Percentiles rank a stretch among this genome's conserved stretches.
Evolutionary conservation across 2,888 invertebrate genomes (phyloP).

Genomic region (Habrosyne pyritoides): DNA sequence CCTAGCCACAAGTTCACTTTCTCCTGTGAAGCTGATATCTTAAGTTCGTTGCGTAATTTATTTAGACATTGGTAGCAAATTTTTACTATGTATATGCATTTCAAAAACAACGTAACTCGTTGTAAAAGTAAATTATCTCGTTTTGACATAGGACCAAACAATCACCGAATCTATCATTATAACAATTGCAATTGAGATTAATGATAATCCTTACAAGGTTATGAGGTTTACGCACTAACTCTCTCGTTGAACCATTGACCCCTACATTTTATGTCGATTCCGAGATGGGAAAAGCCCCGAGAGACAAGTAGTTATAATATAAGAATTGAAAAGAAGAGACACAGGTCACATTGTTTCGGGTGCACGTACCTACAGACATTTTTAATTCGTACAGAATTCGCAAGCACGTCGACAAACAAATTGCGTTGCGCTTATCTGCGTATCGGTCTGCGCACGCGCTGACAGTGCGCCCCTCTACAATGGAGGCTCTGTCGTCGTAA

Average conservation of each 20-base stretch:
- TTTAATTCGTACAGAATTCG: not conserved
- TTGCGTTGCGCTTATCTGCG: conserved; percentile 17
- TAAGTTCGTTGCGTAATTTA: conserved; percentile 44
- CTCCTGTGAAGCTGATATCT: conserved; percentile 35
- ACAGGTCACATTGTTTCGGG: too few relatives aligned
- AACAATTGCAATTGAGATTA: not conserved
- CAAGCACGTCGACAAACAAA: conserved; percentile 16
- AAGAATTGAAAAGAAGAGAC: too few relatives aligned
- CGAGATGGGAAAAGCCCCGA: too few relatives aligned
- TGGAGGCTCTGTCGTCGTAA: conserved; percentile 9
- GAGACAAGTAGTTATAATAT: too few relatives aligned
- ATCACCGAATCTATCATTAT: not conserved
- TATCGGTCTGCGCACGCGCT: conserved; percentile 18
- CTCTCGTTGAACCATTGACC: not conserved
- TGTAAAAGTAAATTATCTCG: not conserved
- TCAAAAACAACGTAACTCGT: not conserved
- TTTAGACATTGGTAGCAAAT: conserved; percentile 27
- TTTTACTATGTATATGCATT: conserved; percentile 13
- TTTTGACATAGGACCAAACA: not conserved
- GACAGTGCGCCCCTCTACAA: conserved; percentile 6
- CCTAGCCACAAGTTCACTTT: conserved; percentile 40
- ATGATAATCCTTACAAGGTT: not conserved
- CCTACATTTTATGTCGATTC: not conserved
- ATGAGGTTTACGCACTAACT: not conserved
- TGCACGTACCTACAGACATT: not conserved